These are phyloP conservation scores for Hystrix cristata DNA, from an alignment of 2,113 vertebrate species.

Conservation along the genomic window DNA sequence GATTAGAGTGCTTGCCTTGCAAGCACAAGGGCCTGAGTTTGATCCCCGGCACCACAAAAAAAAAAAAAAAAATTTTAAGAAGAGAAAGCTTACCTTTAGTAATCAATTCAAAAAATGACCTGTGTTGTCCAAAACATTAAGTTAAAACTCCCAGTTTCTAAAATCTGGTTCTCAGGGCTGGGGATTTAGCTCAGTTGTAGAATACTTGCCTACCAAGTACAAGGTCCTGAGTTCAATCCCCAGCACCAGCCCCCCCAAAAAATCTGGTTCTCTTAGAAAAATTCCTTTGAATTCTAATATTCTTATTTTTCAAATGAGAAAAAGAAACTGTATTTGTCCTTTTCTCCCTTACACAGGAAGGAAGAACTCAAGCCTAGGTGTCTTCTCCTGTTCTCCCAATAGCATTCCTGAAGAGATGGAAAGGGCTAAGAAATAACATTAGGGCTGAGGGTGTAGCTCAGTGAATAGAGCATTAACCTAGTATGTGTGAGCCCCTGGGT, in stretches of 20 bases:
- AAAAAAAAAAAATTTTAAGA: slow-evolving; percentile 49
- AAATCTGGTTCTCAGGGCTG: not conserved
- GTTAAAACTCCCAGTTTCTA: slow-evolving; percentile 15
- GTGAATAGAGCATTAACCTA: not conserved
- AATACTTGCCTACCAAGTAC: too few relatives aligned
- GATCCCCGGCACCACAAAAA: too few relatives aligned
- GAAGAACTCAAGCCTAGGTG: not conserved
- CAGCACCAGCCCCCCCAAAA: not conserved
- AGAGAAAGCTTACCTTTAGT: not conserved
- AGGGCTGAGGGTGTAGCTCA: not conserved
- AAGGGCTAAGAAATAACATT: not conserved
- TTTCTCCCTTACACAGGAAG: not conserved
- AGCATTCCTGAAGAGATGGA: slow-evolving; percentile 30
- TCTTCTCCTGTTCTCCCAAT: not conserved
- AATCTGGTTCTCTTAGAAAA: not conserved
- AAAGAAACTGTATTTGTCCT: not conserved
- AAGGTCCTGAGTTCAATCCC: too few relatives aligned
- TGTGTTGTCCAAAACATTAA: not conserved
- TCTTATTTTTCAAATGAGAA: slow-evolving; percentile 54
- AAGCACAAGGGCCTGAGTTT: too few relatives aligned
- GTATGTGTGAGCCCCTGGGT: not conserved
- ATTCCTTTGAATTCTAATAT: not conserved
- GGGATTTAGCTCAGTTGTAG: too few relatives aligned
- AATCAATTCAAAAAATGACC: not conserved
- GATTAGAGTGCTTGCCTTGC: too few relatives aligned